These are phyloP conservation scores for Platyscapa corneri DNA, from an alignment of 1,140 invertebrate genomes.

Conservation along the genomic window DNA sequence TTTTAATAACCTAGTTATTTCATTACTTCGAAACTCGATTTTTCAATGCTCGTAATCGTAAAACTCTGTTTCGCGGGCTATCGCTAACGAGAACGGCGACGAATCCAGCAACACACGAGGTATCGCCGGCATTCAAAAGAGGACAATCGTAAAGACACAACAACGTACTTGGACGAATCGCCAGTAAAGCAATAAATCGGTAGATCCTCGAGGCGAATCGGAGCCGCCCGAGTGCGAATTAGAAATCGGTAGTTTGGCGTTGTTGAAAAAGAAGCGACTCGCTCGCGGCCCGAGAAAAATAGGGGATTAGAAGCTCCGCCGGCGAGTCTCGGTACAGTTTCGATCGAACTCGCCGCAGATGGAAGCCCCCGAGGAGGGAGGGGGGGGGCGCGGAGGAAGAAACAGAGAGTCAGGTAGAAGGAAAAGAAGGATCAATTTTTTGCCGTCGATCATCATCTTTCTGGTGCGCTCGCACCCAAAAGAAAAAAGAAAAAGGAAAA, in stretches of 20 bases:
- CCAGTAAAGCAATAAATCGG: neutral
- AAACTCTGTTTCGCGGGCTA: neutral
- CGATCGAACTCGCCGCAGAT: too few species aligned
- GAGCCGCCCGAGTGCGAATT: too few species aligned
- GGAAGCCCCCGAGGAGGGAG: neutral
- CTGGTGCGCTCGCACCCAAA: neutral
- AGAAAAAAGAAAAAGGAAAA: neutral
- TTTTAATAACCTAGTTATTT: slow-evolving; percentile 25
- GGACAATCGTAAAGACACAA: neutral
- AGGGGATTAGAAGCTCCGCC: too few species aligned
- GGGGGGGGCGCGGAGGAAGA: neutral
- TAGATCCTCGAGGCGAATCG: neutral
- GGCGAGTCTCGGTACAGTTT: too few species aligned
- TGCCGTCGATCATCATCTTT: slow-evolving; percentile 20
- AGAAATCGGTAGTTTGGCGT: neutral
- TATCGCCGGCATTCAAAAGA: neutral
- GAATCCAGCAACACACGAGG: neutral
- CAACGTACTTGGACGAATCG: neutral
- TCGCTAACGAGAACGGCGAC: neutral
- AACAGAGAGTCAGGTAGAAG: neutral
- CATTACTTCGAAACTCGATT: neutral
- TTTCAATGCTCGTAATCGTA: neutral
- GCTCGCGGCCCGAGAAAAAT: too few species aligned
- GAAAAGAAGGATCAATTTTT: neutral
- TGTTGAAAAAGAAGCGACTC: too few species aligned